Percentiles rank a stretch among this genome's conserved stretches.
Evolutionary conservation across 1,140 invertebrate species (phyloP).

Genomic region (Daktulosphaira vitifoliae): DNA sequence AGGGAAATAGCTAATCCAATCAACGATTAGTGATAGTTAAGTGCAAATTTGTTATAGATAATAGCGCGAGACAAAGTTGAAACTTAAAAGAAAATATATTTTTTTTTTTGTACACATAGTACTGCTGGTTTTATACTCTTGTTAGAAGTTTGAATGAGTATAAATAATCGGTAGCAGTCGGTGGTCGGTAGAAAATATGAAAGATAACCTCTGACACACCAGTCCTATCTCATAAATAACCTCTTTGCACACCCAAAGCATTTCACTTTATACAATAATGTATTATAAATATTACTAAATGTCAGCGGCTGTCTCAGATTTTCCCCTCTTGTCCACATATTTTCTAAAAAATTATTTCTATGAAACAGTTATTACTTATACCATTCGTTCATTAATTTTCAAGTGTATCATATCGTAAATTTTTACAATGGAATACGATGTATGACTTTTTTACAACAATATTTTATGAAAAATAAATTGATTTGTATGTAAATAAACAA

Average conservation of each 20-base stretch:
- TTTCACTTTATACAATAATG: constrained; percentile 23
- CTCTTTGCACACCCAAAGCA: background rate
- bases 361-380: no score
- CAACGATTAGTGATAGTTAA: no score
- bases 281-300: constrained; percentile 20
- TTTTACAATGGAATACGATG: no score
- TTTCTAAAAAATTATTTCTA: no score
- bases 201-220: constrained; percentile 7
- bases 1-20: no score
- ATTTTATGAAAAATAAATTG: no score
- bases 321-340: background rate
- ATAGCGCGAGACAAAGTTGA: no score
- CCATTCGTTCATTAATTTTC: no score
- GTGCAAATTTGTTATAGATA: no score
- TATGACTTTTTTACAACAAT: no score
- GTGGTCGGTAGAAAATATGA: constrained; percentile 4
- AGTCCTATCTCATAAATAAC: constrained; percentile 15
- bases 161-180: constrained; percentile 1
- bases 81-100: background rate
- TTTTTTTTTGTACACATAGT: background rate
- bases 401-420: no score
- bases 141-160: background rate
- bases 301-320: background rate
- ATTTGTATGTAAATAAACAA: no score
- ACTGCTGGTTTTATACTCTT: background rate